Percentiles rank a stretch among this genome's conserved stretches.
Conservation (phyloP, 2,113 vertebrate genomes). For the Typhlomys cinereus region DNA sequence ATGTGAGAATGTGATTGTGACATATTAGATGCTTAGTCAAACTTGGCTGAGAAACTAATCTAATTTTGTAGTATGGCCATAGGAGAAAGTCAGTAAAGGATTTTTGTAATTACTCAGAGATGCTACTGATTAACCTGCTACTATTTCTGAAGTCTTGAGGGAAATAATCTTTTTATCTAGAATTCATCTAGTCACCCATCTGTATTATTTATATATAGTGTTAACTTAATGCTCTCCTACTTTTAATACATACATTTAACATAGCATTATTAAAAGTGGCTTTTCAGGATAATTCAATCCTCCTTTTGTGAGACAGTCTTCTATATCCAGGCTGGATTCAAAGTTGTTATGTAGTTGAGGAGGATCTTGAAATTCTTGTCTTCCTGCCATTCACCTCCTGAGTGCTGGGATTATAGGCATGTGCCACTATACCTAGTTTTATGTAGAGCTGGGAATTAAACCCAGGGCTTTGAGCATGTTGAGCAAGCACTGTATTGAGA, state of each 20-base stretch:
- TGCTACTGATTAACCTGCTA: neutral
- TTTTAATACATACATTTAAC: conserved; percentile 38
- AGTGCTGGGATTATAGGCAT: neutral
- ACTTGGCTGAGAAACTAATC: conserved; percentile 12
- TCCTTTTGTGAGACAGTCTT: neutral
- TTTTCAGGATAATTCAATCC: no score
- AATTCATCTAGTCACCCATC: conserved; percentile 2
- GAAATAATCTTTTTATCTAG: conserved; percentile 29
- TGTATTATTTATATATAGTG: neutral
- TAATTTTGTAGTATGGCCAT: conserved; percentile 14
- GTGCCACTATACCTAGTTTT: neutral
- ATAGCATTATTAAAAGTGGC: neutral
- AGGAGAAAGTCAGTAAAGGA: conserved; percentile 8
- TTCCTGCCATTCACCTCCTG: no score
- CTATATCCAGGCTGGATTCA: neutral
- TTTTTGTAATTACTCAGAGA: neutral
- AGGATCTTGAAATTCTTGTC: neutral
- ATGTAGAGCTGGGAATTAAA: neutral
- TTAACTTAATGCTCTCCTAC: conserved; percentile 17
- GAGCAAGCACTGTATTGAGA: neutral
- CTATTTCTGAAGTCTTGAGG: conserved; percentile 9
- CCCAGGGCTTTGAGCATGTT: neutral
- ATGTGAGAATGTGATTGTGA: neutral
- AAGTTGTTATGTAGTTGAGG: neutral
- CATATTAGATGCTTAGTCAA: neutral